Conservation (phyloP, 1,140 invertebrate species). For the Leptonema lineaticorne region DNA sequence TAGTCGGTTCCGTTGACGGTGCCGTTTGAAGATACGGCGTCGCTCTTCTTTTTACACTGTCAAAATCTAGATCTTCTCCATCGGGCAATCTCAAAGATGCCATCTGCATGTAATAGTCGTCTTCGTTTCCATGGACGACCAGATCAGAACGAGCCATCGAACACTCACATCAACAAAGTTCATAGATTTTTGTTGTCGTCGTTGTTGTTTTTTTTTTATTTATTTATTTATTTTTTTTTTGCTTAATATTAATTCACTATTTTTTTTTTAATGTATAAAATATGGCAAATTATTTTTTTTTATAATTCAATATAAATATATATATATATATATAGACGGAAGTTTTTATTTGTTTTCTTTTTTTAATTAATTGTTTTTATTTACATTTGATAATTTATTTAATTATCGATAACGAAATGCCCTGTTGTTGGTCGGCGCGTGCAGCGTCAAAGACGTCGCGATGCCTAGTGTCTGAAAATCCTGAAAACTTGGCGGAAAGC, state of each 20-base stretch:
- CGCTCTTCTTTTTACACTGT: constrained; percentile 45
- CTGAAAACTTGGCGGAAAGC: too few relatives aligned
- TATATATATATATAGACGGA: background rate
- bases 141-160: background rate
- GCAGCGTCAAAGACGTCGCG: constrained; percentile 44
- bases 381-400: too few relatives aligned
- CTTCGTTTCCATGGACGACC: constrained; percentile 14
- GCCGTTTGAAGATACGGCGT: constrained; percentile 31
- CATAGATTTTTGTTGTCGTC: background rate
- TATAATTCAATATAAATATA: background rate
- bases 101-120: constrained; percentile 44
- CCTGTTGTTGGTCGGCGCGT: constrained; percentile 41
- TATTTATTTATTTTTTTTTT: too few relatives aligned
- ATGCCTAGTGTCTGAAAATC: constrained; percentile 31
- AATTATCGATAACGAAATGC: too few relatives aligned
- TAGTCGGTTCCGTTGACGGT: constrained; percentile 20
- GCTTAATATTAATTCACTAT: too few relatives aligned
- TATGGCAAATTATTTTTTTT: too few relatives aligned
- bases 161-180: background rate
- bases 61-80: constrained; percentile 53
- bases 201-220: too few relatives aligned
- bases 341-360: too few relatives aligned
- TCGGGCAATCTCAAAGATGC: constrained; percentile 56
- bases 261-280: too few relatives aligned
- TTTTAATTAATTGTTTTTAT: too few relatives aligned